phyloP scores from a whole-genome alignment of 2,797 vertebrate genomes.

The Chanos chanos region DNA sequence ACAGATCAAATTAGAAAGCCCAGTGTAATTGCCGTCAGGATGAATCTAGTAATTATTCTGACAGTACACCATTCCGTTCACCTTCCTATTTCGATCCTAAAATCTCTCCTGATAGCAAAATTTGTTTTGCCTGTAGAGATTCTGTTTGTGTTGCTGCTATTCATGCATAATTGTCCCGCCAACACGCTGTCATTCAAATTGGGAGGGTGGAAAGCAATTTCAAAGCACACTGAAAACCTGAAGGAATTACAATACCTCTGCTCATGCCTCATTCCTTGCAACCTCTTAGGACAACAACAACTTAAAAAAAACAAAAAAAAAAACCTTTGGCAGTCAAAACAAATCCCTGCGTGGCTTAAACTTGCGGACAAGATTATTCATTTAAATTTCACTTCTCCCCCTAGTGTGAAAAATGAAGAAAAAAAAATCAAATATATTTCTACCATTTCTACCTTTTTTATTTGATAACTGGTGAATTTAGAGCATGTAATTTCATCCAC shows the following conservation, averaged over 20 bases:
- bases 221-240: slow-evolving; percentile 41
- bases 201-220: slow-evolving; percentile 51
- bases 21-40: slow-evolving; percentile 27
- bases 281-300: slow-evolving; percentile 2
- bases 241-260: slow-evolving; percentile 42
- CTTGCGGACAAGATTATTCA: slow-evolving; percentile 28
- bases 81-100: slow-evolving; percentile 40
- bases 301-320: neutral
- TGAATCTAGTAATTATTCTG: slow-evolving; percentile 36
- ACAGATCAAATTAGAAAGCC: slow-evolving; percentile 17
- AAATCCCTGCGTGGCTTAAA: slow-evolving; percentile 26
- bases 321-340: slow-evolving; percentile 28
- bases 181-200: slow-evolving; percentile 55
- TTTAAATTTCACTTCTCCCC: slow-evolving; percentile 31
- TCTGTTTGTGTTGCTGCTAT: slow-evolving; percentile 52
- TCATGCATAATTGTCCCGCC: slow-evolving; percentile 56
- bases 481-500: slow-evolving; percentile 53
- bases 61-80: slow-evolving; percentile 22
- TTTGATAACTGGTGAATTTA: slow-evolving; percentile 55
- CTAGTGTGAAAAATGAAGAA: slow-evolving; percentile 23
- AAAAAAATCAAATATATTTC: slow-evolving; percentile 27
- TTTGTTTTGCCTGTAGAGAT: slow-evolving; percentile 25
- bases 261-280: neutral
- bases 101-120: slow-evolving; percentile 38
- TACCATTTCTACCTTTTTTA: too few species aligned